phyloP scores from a whole-genome alignment of 1,140 invertebrate genomes.

The Hormaphis cornu region DNA sequence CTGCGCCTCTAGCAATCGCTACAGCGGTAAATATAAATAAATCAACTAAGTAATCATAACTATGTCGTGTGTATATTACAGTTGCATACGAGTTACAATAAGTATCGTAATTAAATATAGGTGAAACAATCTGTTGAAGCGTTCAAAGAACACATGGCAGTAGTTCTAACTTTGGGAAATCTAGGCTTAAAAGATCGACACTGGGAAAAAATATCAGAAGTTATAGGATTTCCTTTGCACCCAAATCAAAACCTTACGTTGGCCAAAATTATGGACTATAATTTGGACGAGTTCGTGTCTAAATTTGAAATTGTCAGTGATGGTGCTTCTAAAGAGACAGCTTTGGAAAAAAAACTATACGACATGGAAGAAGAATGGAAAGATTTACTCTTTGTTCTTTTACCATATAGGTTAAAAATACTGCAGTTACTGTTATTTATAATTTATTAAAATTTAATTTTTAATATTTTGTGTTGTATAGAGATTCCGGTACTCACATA shows the following conservation, averaged over 20 bases:
- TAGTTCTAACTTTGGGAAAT: conserved; percentile 86
- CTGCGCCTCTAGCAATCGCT: conserved; percentile 54
- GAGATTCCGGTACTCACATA: conserved; percentile 86
- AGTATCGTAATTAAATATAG: conserved; percentile 38
- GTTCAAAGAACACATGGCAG: conserved; percentile 81
- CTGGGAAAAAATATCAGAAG: conserved; percentile 93
- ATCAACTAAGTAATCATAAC: background rate
- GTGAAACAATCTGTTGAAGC: conserved; percentile 69
- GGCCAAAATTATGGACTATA: conserved; percentile 85
- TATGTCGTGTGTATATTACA: background rate
- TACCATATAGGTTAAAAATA: conserved; percentile 48
- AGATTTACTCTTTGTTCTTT: conserved; percentile 69
- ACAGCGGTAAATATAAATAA: conserved; percentile 45
- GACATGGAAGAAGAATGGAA: conserved; percentile 93
- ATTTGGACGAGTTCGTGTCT: conserved; percentile 76
- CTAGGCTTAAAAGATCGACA: conserved; percentile 85
- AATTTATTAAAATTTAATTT: background rate
- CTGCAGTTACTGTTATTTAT: too few species aligned
- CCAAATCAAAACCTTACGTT: conserved; percentile 76
- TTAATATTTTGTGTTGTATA: conserved; percentile 36
- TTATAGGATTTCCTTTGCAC: conserved; percentile 85
- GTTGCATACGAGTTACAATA: background rate
- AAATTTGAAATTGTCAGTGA: conserved; percentile 91
- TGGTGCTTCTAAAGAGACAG: conserved; percentile 89
- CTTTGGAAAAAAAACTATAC: conserved; percentile 75